Conservation (phyloP, 1,140 invertebrate genomes). For the Zaprionus capensis region DNA sequence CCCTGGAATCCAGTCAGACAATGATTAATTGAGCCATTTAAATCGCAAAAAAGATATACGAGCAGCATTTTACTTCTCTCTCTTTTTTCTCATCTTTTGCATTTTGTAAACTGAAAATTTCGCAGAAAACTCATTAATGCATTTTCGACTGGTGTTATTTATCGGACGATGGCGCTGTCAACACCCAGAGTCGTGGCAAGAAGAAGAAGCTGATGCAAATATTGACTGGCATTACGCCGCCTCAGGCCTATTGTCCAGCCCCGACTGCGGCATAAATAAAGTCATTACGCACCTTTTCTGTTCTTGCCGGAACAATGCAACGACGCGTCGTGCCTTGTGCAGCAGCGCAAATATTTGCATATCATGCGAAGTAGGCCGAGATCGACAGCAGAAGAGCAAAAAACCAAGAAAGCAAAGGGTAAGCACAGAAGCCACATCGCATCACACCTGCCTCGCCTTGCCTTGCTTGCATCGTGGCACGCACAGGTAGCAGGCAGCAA, state of each 20-base stretch:
- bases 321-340: not conserved
- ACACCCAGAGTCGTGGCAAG: conserved; percentile 27
- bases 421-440: conserved; percentile 42
- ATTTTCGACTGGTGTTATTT: conserved; percentile 50
- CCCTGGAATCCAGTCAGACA: conserved; percentile 66
- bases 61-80: not conserved
- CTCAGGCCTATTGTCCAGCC: conserved; percentile 59
- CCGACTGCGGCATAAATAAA: conserved; percentile 61
- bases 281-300: conserved; percentile 69
- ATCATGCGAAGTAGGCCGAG: conserved; percentile 40
- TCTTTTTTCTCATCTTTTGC: conserved; percentile 1
- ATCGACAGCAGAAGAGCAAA: conserved; percentile 5
- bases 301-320: conserved; percentile 39
- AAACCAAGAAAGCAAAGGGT: conserved; percentile 18
- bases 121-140: conserved; percentile 69
- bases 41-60: conserved; percentile 38
- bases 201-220: conserved; percentile 54
- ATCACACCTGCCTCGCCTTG: not conserved
- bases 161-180: conserved; percentile 54
- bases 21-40: conserved; percentile 76
- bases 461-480: conserved; percentile 1
- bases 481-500: conserved; percentile 34
- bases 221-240: conserved; percentile 45
- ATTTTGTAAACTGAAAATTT: conserved; percentile 46
- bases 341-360: conserved; percentile 68